These are phyloP conservation scores for Sericinus montela DNA, from an alignment of 2,888 invertebrate genomes.

Conservation along the genomic window DNA sequence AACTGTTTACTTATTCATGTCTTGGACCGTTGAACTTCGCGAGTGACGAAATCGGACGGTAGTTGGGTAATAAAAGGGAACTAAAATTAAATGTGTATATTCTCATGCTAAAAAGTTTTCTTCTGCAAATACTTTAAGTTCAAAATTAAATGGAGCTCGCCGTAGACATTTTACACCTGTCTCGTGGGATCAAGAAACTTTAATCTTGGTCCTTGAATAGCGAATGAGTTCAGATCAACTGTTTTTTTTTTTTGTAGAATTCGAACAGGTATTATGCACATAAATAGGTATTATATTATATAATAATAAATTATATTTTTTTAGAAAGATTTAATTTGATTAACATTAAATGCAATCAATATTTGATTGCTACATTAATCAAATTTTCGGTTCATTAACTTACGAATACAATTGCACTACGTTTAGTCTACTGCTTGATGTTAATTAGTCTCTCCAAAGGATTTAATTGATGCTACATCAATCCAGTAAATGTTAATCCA, in stretches of 20 bases:
- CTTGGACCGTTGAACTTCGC: conserved; percentile 25
- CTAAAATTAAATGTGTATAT: conserved; percentile 32
- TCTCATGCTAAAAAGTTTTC: conserved; percentile 36
- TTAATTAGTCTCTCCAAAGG: too few species aligned
- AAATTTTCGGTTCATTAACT: too few species aligned
- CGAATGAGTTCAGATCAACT: background rate
- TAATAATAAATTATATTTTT: too few species aligned
- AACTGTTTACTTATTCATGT: conserved; percentile 28
- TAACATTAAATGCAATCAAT: too few species aligned
- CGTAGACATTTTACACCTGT: conserved; percentile 58
- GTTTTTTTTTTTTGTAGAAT: conserved; percentile 7
- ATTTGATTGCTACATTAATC: too few species aligned
- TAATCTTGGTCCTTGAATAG: conserved; percentile 45
- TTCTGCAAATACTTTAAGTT: conserved; percentile 35
- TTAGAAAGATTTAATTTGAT: background rate
- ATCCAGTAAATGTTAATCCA: too few species aligned
- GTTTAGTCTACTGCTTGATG: too few species aligned
- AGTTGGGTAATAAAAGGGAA: conserved; percentile 53
- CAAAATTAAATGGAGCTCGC: conserved; percentile 33
- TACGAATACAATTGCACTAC: too few species aligned
- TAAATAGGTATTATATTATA: background rate
- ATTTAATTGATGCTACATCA: too few species aligned
- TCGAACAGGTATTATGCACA: too few species aligned
- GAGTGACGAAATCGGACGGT: conserved; percentile 52
- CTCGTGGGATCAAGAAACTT: conserved; percentile 61